Conservation (phyloP, 2,797 vertebrate species). For the Taenioides sp. region DNA sequence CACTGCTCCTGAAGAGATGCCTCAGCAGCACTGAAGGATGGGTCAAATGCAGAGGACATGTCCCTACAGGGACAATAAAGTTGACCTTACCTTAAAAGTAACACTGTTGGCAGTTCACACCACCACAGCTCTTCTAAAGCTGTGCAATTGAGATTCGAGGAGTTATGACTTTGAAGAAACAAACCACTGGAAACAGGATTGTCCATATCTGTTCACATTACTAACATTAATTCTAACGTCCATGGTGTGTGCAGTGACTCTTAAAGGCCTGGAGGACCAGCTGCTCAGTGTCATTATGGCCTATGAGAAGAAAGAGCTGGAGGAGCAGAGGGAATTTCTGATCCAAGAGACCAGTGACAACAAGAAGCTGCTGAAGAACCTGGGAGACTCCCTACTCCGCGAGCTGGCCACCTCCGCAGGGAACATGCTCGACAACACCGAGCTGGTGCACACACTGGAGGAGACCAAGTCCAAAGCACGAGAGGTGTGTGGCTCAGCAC, state of each 20-base stretch:
- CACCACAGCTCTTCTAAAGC: no score
- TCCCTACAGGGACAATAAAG: no score
- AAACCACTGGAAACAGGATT: background rate
- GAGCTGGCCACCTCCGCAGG: constrained; percentile 92
- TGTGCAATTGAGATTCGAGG: background rate
- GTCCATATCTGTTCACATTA: background rate
- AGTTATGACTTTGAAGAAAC: background rate
- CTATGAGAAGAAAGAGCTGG: constrained; percentile 88
- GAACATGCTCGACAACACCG: constrained; percentile 96
- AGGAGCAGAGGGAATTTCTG: constrained; percentile 90
- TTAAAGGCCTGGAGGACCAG: constrained; percentile 95
- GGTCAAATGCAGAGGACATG: no score
- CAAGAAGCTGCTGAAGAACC: constrained; percentile 90
- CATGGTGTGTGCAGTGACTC: constrained; percentile 78
- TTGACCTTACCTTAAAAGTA: no score
- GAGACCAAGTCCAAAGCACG: constrained; percentile 92
- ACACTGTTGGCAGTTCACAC: no score
- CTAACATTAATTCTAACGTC: background rate
- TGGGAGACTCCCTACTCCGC: constrained; percentile 90
- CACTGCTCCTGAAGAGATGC: no score
- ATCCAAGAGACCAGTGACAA: constrained; percentile 95
- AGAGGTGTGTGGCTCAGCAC: constrained; percentile 76
- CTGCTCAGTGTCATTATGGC: constrained; percentile 91
- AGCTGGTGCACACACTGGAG: constrained; percentile 90
- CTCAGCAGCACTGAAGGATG: no score